These are phyloP conservation scores for Pogonophryne albipinna DNA, from an alignment of 2,797 vertebrate genomes.

Conservation along the genomic window DNA sequence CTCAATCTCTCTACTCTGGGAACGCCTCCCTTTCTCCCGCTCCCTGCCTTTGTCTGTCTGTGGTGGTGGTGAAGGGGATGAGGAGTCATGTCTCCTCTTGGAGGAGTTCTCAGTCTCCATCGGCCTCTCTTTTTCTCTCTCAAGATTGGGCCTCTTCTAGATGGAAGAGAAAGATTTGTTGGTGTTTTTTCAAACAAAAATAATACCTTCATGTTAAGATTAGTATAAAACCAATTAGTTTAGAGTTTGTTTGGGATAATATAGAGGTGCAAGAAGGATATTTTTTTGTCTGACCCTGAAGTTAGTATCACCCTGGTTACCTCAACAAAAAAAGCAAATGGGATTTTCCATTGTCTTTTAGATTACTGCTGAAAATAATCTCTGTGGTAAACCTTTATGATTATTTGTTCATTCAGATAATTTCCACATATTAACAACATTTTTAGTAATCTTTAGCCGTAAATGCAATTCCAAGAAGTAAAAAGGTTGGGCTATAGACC, in stretches of 20 bases:
- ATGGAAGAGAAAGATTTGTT: not conserved
- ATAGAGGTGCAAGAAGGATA: no score
- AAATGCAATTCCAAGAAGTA: no score
- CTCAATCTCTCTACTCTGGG: conserved; percentile 39
- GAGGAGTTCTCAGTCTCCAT: conserved; percentile 41
- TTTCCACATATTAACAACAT: no score
- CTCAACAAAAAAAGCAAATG: no score
- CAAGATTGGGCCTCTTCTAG: conserved; percentile 72
- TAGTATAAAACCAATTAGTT: not conserved
- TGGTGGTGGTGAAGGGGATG: conserved; percentile 76
- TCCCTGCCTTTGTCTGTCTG: conserved; percentile 56
- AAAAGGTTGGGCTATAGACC: no score
- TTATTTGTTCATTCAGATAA: no score
- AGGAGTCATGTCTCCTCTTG: conserved; percentile 72
- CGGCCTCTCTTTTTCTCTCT: conserved; percentile 59
- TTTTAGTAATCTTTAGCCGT: no score
- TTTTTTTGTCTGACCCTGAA: no score
- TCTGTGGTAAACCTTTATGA: no score
- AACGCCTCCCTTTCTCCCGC: conserved; percentile 8
- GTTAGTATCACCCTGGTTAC: no score
- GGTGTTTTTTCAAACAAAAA: not conserved
- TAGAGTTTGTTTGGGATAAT: not conserved
- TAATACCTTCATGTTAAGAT: not conserved
- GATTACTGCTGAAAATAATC: no score
- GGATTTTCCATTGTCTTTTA: no score